A percentile compares a stretch with the other conserved stretches of the same genome.
These are phyloP conservation scores for Ectropis grisescens DNA, from an alignment of 1,140 invertebrate genomes.

Conservation along the genomic window DNA sequence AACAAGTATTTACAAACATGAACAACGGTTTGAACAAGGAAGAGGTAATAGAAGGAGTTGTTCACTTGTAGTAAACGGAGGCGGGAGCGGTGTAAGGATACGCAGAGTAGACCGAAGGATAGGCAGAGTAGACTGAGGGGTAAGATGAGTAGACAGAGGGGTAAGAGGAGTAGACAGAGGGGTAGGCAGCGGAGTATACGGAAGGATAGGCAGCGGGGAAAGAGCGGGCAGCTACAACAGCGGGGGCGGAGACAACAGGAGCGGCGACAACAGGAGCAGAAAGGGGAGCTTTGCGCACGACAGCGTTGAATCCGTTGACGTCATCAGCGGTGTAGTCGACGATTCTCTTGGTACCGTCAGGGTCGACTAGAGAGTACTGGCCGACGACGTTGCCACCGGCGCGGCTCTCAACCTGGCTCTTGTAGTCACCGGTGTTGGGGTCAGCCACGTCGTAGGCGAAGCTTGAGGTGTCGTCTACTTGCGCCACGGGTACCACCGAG, in stretches of 20 bases:
- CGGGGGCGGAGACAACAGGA: conserved; percentile 10
- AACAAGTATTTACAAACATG: too few relatives aligned
- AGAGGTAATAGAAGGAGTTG: too few relatives aligned
- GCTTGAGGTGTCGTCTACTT: conserved; percentile 26
- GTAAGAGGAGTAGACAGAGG: conserved; percentile 1
- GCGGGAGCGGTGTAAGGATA: too few relatives aligned
- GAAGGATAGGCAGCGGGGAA: conserved; percentile 5
- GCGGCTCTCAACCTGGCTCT: conserved; percentile 33
- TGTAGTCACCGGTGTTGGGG: conserved; percentile 37
- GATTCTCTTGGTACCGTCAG: conserved; percentile 29
- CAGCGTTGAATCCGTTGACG: conserved; percentile 28
- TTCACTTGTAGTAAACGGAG: too few relatives aligned
- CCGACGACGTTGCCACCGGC: conserved; percentile 22
- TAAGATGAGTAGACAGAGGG: conserved; percentile 2
- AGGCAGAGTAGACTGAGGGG: conserved; percentile 11
- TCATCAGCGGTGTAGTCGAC: conserved; percentile 36
- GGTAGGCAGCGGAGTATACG: conserved; percentile 4
- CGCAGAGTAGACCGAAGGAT: too few relatives aligned
- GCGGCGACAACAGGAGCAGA: conserved; percentile 9
- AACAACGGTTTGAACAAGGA: too few relatives aligned
- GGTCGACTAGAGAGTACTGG: conserved; percentile 31
- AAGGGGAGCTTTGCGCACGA: conserved; percentile 23
- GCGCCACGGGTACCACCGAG: conserved; percentile 19
- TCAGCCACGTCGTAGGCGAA: conserved; percentile 39
- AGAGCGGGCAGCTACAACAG: conserved; percentile 10